These are phyloP conservation scores for Hyles euphorbiae DNA, from an alignment of 1,140 invertebrate species.

Conservation along the genomic window DNA sequence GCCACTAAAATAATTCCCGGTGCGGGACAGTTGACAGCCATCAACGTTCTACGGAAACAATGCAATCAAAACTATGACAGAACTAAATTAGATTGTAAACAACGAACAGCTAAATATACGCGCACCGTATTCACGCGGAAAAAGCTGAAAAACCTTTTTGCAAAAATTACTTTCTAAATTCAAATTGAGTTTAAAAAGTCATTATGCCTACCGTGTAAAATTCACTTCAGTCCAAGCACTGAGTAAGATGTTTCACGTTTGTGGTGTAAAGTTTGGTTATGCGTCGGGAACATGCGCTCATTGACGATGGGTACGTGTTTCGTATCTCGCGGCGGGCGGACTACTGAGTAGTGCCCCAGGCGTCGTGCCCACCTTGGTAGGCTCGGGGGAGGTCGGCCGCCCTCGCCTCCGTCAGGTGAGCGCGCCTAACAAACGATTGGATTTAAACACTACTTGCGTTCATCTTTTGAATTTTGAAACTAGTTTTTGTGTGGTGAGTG, in stretches of 20 bases:
- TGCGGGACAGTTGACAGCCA: slow-evolving; percentile 19
- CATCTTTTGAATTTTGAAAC: too few relatives aligned
- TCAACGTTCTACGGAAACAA: slow-evolving; percentile 11
- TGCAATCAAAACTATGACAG: slow-evolving; percentile 20
- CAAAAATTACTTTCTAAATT: too few relatives aligned
- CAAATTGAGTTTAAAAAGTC: too few relatives aligned
- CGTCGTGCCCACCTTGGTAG: slow-evolving; percentile 26
- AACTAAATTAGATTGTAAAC: slow-evolving; percentile 5
- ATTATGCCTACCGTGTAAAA: slow-evolving; percentile 5
- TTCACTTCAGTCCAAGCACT: slow-evolving; percentile 27
- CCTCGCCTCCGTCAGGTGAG: slow-evolving; percentile 51
- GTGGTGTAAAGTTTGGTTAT: slow-evolving; percentile 23
- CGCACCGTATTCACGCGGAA: too few relatives aligned
- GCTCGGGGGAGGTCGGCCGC: slow-evolving; percentile 28
- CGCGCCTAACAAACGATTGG: slow-evolving; percentile 14
- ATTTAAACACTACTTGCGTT: neutral
- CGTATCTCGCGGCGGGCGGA: slow-evolving; percentile 41
- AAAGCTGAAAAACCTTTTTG: too few relatives aligned
- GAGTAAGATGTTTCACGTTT: slow-evolving; percentile 12
- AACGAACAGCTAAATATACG: too few relatives aligned
- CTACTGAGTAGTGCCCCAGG: slow-evolving; percentile 32
- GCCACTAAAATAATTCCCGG: slow-evolving; percentile 5
- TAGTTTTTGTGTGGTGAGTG: too few relatives aligned
- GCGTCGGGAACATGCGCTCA: slow-evolving; percentile 25
- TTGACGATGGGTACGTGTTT: slow-evolving; percentile 19